Conservation (phyloP, 2,113 vertebrate species). For the Jacana jacana region DNA sequence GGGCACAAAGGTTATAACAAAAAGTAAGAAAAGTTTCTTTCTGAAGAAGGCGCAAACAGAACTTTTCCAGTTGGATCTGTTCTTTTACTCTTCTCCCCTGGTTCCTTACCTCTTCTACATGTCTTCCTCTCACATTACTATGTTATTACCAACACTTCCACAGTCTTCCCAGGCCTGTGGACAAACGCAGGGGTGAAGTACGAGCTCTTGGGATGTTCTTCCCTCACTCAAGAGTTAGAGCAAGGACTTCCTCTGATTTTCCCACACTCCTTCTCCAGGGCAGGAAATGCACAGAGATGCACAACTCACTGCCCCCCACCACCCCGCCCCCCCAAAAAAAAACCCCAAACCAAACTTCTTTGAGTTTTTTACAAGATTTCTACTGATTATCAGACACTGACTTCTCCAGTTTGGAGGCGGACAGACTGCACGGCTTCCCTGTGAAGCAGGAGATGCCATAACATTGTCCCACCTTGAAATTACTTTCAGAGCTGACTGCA, state of each 20-base stretch:
- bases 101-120: not conserved
- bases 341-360: too few relatives aligned
- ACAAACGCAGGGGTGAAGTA: not conserved
- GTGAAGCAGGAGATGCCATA: not conserved
- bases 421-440: not conserved
- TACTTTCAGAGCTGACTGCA: not conserved
- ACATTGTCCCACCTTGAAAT: not conserved
- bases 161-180: not conserved
- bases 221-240: not conserved
- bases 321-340: too few relatives aligned
- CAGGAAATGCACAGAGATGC: not conserved
- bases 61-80: not conserved
- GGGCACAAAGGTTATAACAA: not conserved
- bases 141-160: not conserved
- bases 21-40: not conserved
- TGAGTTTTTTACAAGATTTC: not conserved
- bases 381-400: not conserved
- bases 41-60: not conserved
- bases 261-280: not conserved
- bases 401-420: not conserved
- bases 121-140: not conserved
- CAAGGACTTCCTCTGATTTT: not conserved
- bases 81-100: not conserved
- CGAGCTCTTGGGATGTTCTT: not conserved
- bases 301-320: not conserved